These are phyloP conservation scores for Phoenicopterus ruber DNA, from an alignment of 2,113 vertebrate genomes.

Conservation along the genomic window DNA sequence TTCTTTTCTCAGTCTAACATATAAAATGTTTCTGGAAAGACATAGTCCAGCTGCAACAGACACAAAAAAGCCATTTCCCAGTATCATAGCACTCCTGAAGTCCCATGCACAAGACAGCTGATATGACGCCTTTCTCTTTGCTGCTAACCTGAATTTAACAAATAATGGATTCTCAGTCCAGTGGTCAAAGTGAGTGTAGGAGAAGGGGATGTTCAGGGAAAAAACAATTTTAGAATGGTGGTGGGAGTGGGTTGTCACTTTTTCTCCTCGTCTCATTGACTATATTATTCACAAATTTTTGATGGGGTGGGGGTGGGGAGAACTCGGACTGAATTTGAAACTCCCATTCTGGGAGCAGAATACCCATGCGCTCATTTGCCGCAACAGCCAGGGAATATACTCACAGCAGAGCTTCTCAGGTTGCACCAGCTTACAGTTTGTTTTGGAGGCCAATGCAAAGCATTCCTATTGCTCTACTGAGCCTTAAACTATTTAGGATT, in stretches of 20 bases:
- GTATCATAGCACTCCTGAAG: not conserved
- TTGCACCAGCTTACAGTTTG: not conserved
- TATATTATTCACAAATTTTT: not conserved
- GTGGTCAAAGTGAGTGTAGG: not conserved
- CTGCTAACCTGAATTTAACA: not conserved
- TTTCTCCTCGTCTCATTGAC: not conserved
- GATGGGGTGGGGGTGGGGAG: not conserved
- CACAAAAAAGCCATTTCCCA: not conserved
- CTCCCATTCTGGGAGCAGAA: not conserved
- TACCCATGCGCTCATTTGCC: not conserved
- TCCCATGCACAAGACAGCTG: not conserved
- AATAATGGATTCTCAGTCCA: not conserved
- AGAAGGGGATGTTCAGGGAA: not conserved
- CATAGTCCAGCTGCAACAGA: not conserved
- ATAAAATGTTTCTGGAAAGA: not conserved
- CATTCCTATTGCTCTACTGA: slow-evolving; percentile 19
- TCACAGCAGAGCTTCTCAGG: not conserved
- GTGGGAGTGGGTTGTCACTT: not conserved
- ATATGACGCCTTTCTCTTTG: not conserved
- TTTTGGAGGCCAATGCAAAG: slow-evolving; percentile 12
- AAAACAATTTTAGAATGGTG: not conserved
- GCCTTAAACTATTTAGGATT: slow-evolving; percentile 24
- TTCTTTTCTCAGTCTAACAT: not conserved
- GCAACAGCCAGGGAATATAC: not conserved
- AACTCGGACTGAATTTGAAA: not conserved